Base-by-base conservation (phyloP, 1,140 invertebrate genomes). In the Lamellibrachia luymesi region DNA sequence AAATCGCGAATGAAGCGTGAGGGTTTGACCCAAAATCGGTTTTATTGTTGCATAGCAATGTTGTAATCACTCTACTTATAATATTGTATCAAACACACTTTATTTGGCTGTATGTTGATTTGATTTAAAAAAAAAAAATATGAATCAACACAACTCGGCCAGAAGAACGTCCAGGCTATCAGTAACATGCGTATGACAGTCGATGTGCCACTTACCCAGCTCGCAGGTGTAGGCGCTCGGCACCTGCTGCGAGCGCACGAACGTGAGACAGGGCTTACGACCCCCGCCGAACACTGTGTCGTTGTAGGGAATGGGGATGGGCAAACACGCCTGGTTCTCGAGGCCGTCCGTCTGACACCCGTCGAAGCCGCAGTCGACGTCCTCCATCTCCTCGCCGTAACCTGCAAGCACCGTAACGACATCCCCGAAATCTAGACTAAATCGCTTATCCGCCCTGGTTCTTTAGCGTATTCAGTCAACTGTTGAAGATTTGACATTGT, bases 341-440 rank as follows among this genome's bases (percentile, higher is more conserved):
- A 38, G 64, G 7, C 93, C 93, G 5, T 92, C 38, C 91, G 91
- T 92, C 52, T 92, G 90, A 92, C 93, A 93, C 4, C 93, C 97
- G 96, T 98, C 98, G n/a, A 98, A 98, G 96, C 98, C 99, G 0
- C 98, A 98, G 94, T 94, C 93, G 50, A 93, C 98, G 95, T 98
- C 99, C 95, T 98, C 98, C 49, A 98, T 97, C 0, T 98, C 98
- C 95, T 98, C 98, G 97, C 95, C 95, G 94, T 98, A 99, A 93
- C 98, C 52, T 91, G 92, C 27, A 56, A 50, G 64, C 64, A 80
- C 64, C 7, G 13, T 38, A 38, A 38, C 38, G 38, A 38, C 38
- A 38, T 38, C 38, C 1, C 38, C 38, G 38, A 38, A 38, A 38
- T 22, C 17, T 90, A 90, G 80, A 90, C n/a, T 22, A 90, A 90